A percentile compares a stretch with the other conserved stretches of the same genome.
Conservation (phyloP, 2,797 vertebrate genomes). For the Lutjanus campechanus region DNA sequence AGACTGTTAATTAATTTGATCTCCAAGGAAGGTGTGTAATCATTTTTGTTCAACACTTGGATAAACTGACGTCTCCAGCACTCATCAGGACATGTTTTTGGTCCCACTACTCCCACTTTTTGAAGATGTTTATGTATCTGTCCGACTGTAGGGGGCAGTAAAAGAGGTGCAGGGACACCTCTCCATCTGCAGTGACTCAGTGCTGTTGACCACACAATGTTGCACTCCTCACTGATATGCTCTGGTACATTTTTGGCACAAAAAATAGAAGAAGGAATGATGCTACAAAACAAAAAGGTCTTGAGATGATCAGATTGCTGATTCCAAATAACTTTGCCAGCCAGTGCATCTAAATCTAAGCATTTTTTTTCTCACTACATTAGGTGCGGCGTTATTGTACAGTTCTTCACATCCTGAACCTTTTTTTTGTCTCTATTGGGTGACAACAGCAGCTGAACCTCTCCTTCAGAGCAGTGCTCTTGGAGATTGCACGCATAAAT, state of each 20-base stretch:
- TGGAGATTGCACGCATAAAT: slow-evolving; percentile 62
- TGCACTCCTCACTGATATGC: slow-evolving; percentile 23
- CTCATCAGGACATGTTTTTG: slow-evolving; percentile 55
- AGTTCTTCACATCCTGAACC: slow-evolving; percentile 46
- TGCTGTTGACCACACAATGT: slow-evolving; percentile 61
- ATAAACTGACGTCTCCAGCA: slow-evolving; percentile 39
- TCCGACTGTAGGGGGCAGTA: slow-evolving; percentile 37
- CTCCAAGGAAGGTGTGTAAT: slow-evolving; percentile 30
- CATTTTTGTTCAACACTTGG: slow-evolving; percentile 38
- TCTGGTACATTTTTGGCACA: no score
- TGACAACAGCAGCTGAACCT: slow-evolving; percentile 49
- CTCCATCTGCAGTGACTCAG: slow-evolving; percentile 55
- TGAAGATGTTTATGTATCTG: slow-evolving; percentile 65
- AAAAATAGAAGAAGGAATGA: slow-evolving; percentile 1
- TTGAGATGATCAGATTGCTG: slow-evolving; percentile 6
- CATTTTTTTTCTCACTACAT: slow-evolving; percentile 50
- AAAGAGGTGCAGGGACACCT: slow-evolving; percentile 81
- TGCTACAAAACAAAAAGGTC: slow-evolving; percentile 14
- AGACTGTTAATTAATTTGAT: slow-evolving; percentile 46
- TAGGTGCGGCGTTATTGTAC: slow-evolving; percentile 48
- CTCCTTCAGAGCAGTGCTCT: slow-evolving; percentile 80
- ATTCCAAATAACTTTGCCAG: slow-evolving; percentile 32
- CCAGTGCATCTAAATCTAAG: slow-evolving; percentile 36
- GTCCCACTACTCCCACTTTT: slow-evolving; percentile 62
- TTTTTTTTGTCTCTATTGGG: slow-evolving; percentile 21